phyloP scores from a whole-genome alignment of 2,113 vertebrate species.

The Melanerpes formicivorus region DNA sequence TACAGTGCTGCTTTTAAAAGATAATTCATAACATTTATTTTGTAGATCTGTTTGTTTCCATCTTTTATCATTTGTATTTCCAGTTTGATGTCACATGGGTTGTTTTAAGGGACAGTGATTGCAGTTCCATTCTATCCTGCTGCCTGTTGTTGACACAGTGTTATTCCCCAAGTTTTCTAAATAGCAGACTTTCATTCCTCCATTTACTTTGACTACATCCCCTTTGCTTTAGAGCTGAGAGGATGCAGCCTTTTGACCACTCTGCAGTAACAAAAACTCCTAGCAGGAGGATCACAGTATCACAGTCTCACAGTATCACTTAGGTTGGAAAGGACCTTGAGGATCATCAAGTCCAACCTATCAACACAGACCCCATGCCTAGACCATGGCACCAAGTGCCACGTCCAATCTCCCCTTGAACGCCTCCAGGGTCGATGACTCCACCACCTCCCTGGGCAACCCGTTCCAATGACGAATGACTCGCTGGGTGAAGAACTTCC shows the following conservation, averaged over 20 bases:
- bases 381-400: too few relatives aligned
- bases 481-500: too few relatives aligned
- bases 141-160: background rate
- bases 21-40: background rate
- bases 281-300: too few relatives aligned
- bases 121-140: background rate
- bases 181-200: background rate
- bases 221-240: background rate
- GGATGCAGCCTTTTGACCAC: background rate
- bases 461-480: too few relatives aligned
- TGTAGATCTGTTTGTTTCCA: background rate
- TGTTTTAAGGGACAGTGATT: background rate
- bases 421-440: too few relatives aligned
- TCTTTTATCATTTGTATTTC: background rate
- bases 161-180: background rate
- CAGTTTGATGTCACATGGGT: background rate
- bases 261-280: background rate
- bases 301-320: too few relatives aligned
- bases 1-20: background rate
- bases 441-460: too few relatives aligned
- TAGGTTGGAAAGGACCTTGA: too few relatives aligned
- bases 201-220: background rate
- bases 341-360: too few relatives aligned
- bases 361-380: too few relatives aligned
- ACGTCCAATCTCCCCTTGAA: too few relatives aligned